Evolutionary conservation across 2,113 vertebrate genomes (phyloP).

Genomic region (Laterallus jamaicensis): DNA sequence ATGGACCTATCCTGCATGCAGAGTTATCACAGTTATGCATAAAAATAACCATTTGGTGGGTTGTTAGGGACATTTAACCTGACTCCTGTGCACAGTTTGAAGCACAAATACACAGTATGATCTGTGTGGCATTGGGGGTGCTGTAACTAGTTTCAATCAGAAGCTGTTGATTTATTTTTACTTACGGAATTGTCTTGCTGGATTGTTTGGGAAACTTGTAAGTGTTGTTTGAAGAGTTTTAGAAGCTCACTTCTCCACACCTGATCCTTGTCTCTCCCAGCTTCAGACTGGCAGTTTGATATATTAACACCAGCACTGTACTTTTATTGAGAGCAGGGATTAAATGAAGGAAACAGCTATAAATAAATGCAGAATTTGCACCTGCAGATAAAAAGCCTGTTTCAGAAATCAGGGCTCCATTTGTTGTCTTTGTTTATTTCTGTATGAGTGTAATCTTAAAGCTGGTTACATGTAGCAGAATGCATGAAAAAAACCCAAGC

Average conservation of each 20-base stretch:
- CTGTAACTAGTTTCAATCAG: background rate
- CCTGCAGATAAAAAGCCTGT: background rate
- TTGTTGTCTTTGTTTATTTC: constrained; percentile 12
- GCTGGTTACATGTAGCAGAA: background rate
- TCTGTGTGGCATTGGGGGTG: background rate
- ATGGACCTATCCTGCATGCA: background rate
- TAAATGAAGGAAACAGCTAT: background rate
- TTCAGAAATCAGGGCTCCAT: background rate
- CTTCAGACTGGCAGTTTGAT: background rate
- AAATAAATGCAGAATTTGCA: background rate
- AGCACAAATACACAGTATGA: background rate
- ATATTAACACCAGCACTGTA: background rate
- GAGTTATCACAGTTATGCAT: constrained; percentile 15
- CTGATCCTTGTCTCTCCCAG: background rate
- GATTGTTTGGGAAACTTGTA: background rate
- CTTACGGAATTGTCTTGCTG: background rate
- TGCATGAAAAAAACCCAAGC: background rate
- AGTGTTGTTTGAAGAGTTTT: background rate
- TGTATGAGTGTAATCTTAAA: background rate
- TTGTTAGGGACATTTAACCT: background rate
- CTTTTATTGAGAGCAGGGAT: background rate
- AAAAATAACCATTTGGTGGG: background rate
- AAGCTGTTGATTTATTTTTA: background rate
- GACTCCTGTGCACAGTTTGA: background rate
- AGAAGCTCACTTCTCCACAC: background rate